Base-by-base conservation (phyloP, 2,888 invertebrate species). In the Drosophila testacea region DNA sequence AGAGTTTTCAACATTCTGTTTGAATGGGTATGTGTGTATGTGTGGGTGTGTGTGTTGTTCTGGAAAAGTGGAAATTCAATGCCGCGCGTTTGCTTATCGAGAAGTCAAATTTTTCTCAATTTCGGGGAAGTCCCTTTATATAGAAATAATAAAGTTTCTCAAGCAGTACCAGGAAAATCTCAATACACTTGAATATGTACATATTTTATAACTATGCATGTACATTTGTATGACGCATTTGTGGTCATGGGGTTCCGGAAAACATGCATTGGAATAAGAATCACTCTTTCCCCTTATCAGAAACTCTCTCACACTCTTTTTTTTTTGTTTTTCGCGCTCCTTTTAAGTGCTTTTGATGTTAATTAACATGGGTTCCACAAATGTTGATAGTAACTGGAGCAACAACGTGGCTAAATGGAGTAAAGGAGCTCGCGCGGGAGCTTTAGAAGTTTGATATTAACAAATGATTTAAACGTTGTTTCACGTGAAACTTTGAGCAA, bases 51-150 rank as follows among this genome's bases (percentile, higher is more conserved):
- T 16, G 48, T 42, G 46, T 39, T 62, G 16, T 51, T 59, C 27
- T 60, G 63, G 32, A 59, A 61, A 62, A 50, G 46, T 60, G 65
- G 66, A 74, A 78, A 78, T 62, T 68, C 47, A 74, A 83, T 77
- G 64, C 69, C 72, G 16, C 11, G 16, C 47, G 51, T 28, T 34
- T 4, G 7, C 7, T 52, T 66, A 54, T 36, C 11, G 11, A 30
- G 34, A 28, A 64, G 11, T 10, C n/a, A 7, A 11, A 48, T 42
- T 22, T 54, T 27, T 59, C 42, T 10, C 11, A 13, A 55, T 28
- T 73, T 55, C 73, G 39, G 46, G 57, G 63, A 61, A 60, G 39
- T 57, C 63, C 59, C 47, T 5, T 10, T 7, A 27, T 34, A 6
- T n/a, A n/a, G 27, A 34, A 32, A 30, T 9, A 13, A 36, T 52